Evolutionary conservation across 2,113 vertebrate genomes (phyloP).

Genomic region (Callipepla californica): DNA sequence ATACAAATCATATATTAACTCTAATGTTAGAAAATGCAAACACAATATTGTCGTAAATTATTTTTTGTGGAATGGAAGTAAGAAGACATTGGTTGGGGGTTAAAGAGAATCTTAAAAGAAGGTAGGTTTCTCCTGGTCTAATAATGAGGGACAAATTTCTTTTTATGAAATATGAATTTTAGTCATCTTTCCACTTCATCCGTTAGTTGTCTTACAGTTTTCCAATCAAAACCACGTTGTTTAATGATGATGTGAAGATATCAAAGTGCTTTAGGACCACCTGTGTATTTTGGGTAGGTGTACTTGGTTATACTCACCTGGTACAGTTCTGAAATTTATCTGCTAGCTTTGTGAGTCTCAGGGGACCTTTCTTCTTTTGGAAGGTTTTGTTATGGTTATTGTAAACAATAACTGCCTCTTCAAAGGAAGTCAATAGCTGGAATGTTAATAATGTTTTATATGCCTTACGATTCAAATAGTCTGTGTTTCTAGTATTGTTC

Average conservation of each 20-base stretch:
- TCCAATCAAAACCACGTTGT: slow-evolving; percentile 1
- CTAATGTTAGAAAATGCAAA: not conserved
- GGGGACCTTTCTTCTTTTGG: not conserved
- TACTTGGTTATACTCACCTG: not conserved
- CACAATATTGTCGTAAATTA: not conserved
- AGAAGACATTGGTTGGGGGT: not conserved
- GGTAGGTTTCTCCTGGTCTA: not conserved
- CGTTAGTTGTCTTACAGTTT: not conserved
- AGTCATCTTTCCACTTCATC: not conserved
- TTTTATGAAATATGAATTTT: not conserved
- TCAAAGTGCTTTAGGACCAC: not conserved
- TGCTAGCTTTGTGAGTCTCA: not conserved
- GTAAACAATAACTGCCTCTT: not conserved
- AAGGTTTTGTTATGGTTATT: not conserved
- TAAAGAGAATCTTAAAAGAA: not conserved
- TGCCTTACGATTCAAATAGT: not conserved
- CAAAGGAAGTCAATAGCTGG: not conserved
- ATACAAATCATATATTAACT: not conserved
- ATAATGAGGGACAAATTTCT: not conserved
- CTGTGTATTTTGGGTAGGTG: not conserved
- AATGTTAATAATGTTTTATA: not conserved
- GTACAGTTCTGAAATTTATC: not conserved
- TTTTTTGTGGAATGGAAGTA: not conserved
- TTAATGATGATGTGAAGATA: not conserved
- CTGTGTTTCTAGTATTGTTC: not conserved